Evolutionary conservation across 2,888 invertebrate genomes (phyloP), one percentile per base, ranked within the genome.

Genomic region (Sesia apiformis): DNA sequence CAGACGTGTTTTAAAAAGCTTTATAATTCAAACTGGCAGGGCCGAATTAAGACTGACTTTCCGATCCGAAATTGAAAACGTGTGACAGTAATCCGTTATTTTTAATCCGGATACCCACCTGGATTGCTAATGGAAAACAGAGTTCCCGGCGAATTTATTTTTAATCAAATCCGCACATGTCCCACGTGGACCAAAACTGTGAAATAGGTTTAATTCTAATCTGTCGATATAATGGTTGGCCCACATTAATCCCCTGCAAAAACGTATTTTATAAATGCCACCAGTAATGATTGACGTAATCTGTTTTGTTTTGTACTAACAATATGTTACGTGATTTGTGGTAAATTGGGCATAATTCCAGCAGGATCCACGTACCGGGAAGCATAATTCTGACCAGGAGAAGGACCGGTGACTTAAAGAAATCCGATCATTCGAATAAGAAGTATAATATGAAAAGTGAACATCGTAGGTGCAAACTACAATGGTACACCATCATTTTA

Each of bases 71-170:
- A 66, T 68, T 68, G 63, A 70, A 70, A 68, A 65, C 60, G 64
- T 60, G 58, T 58, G 59, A 62, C 62, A 61, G 64, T 63, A 64
- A 65, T 65, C 65, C 62, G 63, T 65, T 66, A 64, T 67, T 66
- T 67, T 70, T 68, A 68, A 72, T 66, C 65, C 65, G 57, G 58
- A 58, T 62, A 60, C 65, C 50, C 52, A 69, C 66, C 63, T 66
- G 62, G 57, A 60, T 58, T 60, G 62, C 68, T 72, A 72, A 76
- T 75, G 72, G 71, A 67, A 66, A 67, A 70, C 65, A 63, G 63
- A 60, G 60, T 66, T 68, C 66, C 65, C 60, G 39, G 54, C 61
- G 74, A 68, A 64, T 71, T 70, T 67, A 64, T 67, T 66, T 70
- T 71, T 67, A 70, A 70, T 71, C 63, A 65, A 61, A 63, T 55